phyloP scores from a whole-genome alignment of 2,113 vertebrate genomes.

The Campylomormyrus tamandua region DNA sequence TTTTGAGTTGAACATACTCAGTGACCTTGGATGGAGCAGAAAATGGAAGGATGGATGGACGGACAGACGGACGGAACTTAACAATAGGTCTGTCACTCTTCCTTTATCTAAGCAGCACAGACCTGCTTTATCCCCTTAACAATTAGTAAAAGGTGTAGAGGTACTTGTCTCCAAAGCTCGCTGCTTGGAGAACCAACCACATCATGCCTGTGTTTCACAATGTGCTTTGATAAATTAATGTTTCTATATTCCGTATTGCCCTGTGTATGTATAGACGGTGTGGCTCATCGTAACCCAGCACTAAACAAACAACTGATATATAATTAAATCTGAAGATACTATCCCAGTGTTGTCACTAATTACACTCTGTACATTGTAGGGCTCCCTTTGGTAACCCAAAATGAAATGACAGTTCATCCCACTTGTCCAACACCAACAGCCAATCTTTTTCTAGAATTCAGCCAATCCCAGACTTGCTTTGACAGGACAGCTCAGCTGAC shows the following conservation, averaged over 20 bases:
- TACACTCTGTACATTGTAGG: not conserved
- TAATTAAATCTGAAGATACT: not conserved
- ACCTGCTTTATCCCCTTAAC: not conserved
- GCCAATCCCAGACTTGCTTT: not conserved
- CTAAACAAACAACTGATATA: not conserved
- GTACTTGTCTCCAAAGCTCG: not conserved
- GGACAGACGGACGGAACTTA: not conserved
- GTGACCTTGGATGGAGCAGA: not conserved
- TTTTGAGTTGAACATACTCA: not conserved
- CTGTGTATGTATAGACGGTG: not conserved
- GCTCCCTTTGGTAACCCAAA: not conserved
- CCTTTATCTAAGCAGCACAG: not conserved
- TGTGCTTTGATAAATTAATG: not conserved
- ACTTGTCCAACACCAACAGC: not conserved
- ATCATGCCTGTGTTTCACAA: not conserved
- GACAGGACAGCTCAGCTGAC: not conserved
- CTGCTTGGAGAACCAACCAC: not conserved
- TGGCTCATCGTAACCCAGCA: not conserved
- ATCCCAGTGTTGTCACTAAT: not conserved
- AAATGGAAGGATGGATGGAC: not conserved
- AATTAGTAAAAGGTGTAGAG: not conserved
- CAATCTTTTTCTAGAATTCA: not conserved
- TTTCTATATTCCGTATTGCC: not conserved
- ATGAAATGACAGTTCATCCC: not conserved
- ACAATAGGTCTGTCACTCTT: not conserved